A percentile compares a stretch with the other conserved stretches of the same genome.
Conservation (phyloP, 2,113 vertebrate genomes). For the Cebus imitator region DNA sequence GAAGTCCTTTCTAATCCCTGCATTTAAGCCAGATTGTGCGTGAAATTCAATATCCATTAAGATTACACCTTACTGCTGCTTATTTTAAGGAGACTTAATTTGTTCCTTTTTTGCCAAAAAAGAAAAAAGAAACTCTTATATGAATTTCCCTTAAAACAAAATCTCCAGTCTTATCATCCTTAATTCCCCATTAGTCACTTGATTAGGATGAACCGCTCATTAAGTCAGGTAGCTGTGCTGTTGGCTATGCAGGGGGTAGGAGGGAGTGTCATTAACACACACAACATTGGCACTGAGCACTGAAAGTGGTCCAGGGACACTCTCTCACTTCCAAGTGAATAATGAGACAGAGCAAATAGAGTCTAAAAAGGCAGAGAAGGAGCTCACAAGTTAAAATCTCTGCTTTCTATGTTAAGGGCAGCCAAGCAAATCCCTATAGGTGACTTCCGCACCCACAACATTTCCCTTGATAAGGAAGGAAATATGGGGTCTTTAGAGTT, state of each 20-base stretch:
- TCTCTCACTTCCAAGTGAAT: constrained; percentile 31
- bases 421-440: neutral
- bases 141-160: constrained; percentile 52
- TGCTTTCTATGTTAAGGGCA: neutral
- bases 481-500: neutral
- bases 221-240: constrained; percentile 46
- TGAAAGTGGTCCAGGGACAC: constrained; percentile 42
- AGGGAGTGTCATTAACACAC: constrained; percentile 48
- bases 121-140: constrained; percentile 46
- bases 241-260: neutral
- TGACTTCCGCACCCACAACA: neutral
- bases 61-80: constrained; percentile 48
- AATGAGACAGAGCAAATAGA: constrained; percentile 6
- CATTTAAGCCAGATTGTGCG: neutral
- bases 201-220: constrained; percentile 62
- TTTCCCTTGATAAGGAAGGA: neutral
- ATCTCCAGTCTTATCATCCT: neutral
- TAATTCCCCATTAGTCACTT: constrained; percentile 66
- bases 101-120: constrained; percentile 47
- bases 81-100: constrained; percentile 28
- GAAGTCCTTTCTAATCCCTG: neutral
- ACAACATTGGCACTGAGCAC: neutral
- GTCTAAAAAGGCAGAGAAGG: neutral
- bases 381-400: neutral
- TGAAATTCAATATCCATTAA: constrained; percentile 12